Evolutionary conservation across 2,113 vertebrate genomes (phyloP), one percentile per base, ranked within the genome.

Genomic region (Coregonus clupeaformis): DNA sequence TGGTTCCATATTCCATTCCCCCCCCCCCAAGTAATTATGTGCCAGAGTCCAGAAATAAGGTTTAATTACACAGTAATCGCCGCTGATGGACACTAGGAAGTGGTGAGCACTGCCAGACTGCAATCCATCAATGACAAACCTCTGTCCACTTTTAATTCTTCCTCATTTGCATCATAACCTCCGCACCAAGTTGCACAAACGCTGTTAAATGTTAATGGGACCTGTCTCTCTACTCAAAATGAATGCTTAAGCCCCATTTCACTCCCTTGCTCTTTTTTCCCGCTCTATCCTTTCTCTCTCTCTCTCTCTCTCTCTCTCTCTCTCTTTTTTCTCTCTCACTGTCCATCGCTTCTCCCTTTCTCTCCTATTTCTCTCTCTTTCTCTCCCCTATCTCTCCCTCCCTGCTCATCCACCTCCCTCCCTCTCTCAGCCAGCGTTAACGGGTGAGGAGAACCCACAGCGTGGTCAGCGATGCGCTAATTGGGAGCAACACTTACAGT

Each of bases 401-500:
- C 64, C 36, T 67, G 6, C 18, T 62, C 29, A 36, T 16, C 29
- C 11, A 69, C 42, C 49, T 42, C 49, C 16, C 24, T 55, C 52
- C 45, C 93, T 93, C 94, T 92, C 94, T 94, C 18, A 52, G 32
- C 11, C 27, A 83, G 85, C 82, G 81, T 76, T 20, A 42, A 82
- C 18, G 14, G 80, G 76, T 84, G 84, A 85, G 92, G 94, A 94
- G 94, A 95, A 91, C 94, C 91, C 93, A 87, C 93, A 95, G 92
- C 92, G 88, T 95, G 96, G 95, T 97, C 95, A 97, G 95, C 95
- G 94, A 95, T 96, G 94, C 95, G 95, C 95, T 98, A 98, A 98
- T 98, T 97, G 96, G 96, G 96, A 96, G 96, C 96, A 97, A 96
- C 96, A 96, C 96, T 97, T 97, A 95, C 95, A 97, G 95, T 97